Conservation (phyloP, 2,888 invertebrate genomes). For the Ornithoptera alexandrae region DNA sequence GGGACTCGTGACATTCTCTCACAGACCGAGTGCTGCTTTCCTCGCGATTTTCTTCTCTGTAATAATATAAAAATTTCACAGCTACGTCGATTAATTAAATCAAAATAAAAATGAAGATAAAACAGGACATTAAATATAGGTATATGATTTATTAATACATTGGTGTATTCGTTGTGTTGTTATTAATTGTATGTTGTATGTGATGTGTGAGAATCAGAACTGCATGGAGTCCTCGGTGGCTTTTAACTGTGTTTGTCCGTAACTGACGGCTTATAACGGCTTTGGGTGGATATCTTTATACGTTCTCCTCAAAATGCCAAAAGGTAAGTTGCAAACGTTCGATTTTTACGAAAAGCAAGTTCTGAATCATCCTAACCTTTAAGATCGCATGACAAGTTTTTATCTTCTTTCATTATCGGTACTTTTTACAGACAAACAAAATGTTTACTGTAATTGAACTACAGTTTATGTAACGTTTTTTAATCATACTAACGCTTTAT, state of each 20-base stretch:
- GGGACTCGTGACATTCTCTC: no score
- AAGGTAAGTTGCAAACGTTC: slow-evolving; percentile 52
- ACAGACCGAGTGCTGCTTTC: no score
- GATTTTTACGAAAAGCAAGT: neutral
- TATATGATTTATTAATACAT: neutral
- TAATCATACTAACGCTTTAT: neutral
- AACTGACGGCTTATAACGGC: slow-evolving; percentile 53
- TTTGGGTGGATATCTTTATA: slow-evolving; percentile 41
- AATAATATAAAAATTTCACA: neutral
- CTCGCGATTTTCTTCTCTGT: no score
- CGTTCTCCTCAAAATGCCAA: slow-evolving; percentile 55
- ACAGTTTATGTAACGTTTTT: neutral
- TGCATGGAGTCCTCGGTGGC: slow-evolving; percentile 53
- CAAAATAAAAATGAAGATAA: neutral
- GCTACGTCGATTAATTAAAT: neutral
- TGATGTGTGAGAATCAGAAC: slow-evolving; percentile 51
- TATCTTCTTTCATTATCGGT: neutral
- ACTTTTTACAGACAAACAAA: neutral
- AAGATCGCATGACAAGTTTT: slow-evolving; percentile 19
- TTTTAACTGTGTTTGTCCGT: slow-evolving; percentile 42
- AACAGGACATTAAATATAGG: slow-evolving; percentile 1
- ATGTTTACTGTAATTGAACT: neutral
- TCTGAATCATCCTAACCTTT: slow-evolving; percentile 4
- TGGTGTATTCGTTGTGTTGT: slow-evolving; percentile 26
- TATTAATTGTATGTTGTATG: slow-evolving; percentile 35